Percentiles rank a stretch among this genome's conserved stretches.
Conservation (phyloP, 2,888 invertebrate species). For the Druceiella hillmani region DNA sequence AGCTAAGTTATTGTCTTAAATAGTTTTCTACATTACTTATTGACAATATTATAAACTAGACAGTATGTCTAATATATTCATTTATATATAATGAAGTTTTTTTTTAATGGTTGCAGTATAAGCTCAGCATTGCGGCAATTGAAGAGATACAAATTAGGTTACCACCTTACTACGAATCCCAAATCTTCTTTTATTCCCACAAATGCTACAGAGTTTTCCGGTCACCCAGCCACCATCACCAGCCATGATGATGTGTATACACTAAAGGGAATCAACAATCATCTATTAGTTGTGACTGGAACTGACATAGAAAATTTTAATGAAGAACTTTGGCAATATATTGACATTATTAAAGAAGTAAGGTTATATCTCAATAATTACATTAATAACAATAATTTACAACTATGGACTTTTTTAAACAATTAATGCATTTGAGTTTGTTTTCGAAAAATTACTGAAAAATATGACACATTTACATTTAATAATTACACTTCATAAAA, state of each 20-base stretch:
- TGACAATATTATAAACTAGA: neutral
- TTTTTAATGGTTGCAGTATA: slow-evolving; percentile 48
- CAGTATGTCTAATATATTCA: neutral
- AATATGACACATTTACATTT: no score
- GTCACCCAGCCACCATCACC: slow-evolving; percentile 77
- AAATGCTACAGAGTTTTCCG: slow-evolving; percentile 67
- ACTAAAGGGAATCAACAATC: slow-evolving; percentile 50
- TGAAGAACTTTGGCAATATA: slow-evolving; percentile 59
- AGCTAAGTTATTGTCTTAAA: neutral
- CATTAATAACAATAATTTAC: no score
- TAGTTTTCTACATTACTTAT: neutral
- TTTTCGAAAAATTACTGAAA: no score
- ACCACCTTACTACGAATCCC: slow-evolving; percentile 52
- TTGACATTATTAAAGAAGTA: slow-evolving; percentile 58
- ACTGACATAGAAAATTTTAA: slow-evolving; percentile 76
- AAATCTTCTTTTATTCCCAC: slow-evolving; percentile 57
- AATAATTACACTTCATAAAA: no score
- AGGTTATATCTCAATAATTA: no score
- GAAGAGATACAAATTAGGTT: slow-evolving; percentile 79
- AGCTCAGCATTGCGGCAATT: slow-evolving; percentile 76
- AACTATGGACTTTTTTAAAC: no score
- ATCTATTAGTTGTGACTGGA: slow-evolving; percentile 64
- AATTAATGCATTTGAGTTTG: no score
- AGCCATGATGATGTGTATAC: slow-evolving; percentile 82
- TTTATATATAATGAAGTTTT: neutral